A percentile compares a stretch with the other conserved stretches of the same genome.
phyloP scores from a whole-genome alignment of 2,797 vertebrate species.

The Pogoniulus pusillus region DNA sequence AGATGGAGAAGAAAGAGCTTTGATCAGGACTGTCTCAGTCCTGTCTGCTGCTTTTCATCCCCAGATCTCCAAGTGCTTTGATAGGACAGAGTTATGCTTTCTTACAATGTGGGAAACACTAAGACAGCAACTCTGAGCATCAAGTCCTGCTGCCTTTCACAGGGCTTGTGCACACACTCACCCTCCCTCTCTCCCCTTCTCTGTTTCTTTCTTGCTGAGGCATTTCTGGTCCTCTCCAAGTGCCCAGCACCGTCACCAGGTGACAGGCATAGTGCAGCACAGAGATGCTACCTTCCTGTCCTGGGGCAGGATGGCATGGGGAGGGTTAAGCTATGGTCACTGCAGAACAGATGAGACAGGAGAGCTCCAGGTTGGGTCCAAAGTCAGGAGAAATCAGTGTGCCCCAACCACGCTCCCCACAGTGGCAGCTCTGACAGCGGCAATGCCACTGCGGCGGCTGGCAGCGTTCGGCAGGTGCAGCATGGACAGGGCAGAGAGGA shows the following conservation, averaged over 20 bases:
- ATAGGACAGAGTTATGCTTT: constrained; percentile 26
- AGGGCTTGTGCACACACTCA: neutral
- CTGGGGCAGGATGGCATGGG: accelerated
- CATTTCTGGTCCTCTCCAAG: neutral
- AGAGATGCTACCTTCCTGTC: neutral
- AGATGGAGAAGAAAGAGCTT: constrained; percentile 46
- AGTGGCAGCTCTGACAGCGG: constrained; percentile 19
- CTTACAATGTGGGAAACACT: constrained; percentile 30
- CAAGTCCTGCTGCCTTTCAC: neutral
- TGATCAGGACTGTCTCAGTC: constrained; percentile 41
- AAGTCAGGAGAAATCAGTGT: neutral
- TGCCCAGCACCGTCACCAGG: accelerated
- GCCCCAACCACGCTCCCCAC: accelerated
- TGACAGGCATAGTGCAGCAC: accelerated
- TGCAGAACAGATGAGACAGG: neutral
- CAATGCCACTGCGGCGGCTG: accelerated
- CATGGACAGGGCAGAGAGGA: neutral
- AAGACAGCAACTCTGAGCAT: neutral
- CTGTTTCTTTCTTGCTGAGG: neutral
- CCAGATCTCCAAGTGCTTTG: constrained; percentile 38
- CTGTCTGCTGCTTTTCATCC: constrained; percentile 21
- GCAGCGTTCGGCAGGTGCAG: neutral
- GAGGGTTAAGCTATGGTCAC: neutral
- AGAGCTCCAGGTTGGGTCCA: neutral
- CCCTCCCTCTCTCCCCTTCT: neutral